A percentile compares a stretch with the other conserved stretches of the same genome.
Evolutionary conservation across 2,888 invertebrate genomes (phyloP).

Genomic region (Cabera pusaria): DNA sequence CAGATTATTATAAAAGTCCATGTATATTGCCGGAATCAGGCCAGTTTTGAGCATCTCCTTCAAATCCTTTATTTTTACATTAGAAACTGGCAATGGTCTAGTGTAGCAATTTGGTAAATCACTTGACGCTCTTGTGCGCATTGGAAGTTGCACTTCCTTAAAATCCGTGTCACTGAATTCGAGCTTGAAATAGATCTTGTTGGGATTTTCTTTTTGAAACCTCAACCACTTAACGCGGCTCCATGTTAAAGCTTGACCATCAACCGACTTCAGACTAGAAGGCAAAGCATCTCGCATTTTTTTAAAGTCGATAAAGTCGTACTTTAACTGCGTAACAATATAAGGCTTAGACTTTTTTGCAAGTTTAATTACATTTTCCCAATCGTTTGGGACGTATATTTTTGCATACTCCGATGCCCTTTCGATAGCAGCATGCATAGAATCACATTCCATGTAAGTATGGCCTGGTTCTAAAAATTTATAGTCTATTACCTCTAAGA

Average conservation of each 20-base stretch:
- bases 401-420: not conserved
- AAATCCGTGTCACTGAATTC: not conserved
- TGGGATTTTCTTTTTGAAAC: not conserved
- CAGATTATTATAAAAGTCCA: not conserved
- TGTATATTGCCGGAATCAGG: not conserved
- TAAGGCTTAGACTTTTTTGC: not conserved
- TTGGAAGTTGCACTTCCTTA: too few species aligned
- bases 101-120: not conserved
- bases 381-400: not conserved
- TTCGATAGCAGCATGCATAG: not conserved
- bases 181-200: not conserved
- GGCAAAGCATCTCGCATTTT: too few species aligned
- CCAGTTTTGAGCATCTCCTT: not conserved
- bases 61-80: not conserved
- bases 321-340: too few species aligned
- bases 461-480: too few species aligned
- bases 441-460: not conserved
- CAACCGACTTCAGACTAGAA: too few species aligned
- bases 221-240: not conserved
- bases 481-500: too few species aligned
- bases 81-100: not conserved
- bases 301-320: too few species aligned
- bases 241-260: too few species aligned
- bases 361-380: not conserved
- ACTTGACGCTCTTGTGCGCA: too few species aligned